Base-by-base conservation (phyloP, 2,113 vertebrate species). In the Polyodon spathula region DNA sequence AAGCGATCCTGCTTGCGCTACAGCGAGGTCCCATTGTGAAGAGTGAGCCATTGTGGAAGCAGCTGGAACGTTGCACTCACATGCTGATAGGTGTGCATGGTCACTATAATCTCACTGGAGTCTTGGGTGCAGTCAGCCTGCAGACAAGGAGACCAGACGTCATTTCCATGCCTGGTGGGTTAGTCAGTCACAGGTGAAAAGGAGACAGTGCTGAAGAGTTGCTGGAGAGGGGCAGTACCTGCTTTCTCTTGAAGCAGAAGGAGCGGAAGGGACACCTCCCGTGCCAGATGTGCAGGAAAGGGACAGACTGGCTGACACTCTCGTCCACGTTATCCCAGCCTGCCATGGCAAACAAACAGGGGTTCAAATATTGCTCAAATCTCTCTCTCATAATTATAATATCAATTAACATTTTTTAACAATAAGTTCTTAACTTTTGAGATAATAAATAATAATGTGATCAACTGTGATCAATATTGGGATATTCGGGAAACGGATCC, bases 241-340 rank as follows among this genome's bases (percentile, higher is more conserved):
- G n/a, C 61, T 73, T 79, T 59, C 69, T 77, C 56, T 61, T 63
- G 72, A 79, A 79, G 66, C 73, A 79, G 58, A 79, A 77, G 65
- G 77, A 77, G 4, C 73, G 74, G 62, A 79, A 79, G 58, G 75
- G 75, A 6, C 73, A 77, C 55, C 75, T 79, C 8, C 75, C 69
- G 0, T 77, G 77, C 75, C 75, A 77, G 63, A 79, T 79, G 60
- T 79, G 75, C 9, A 77, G 77, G 41, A 74, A 73, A 2, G 75
- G 77, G 14, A 74, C 70, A n/a, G 72, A 58, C 63, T 77, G 73
- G 56, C 64, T 64, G 2, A 68, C 68, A 43, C 72, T 73, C 8
- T 77, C 75, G 4, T 76, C 77, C 60, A 76, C 71, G 0, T 79
- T 79, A 51, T 79, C 70, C 75, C 77, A 77, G 14, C 77, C 77